Conservation (phyloP, 2,888 invertebrate species). For the Onthophagus sagittarius region DNA sequence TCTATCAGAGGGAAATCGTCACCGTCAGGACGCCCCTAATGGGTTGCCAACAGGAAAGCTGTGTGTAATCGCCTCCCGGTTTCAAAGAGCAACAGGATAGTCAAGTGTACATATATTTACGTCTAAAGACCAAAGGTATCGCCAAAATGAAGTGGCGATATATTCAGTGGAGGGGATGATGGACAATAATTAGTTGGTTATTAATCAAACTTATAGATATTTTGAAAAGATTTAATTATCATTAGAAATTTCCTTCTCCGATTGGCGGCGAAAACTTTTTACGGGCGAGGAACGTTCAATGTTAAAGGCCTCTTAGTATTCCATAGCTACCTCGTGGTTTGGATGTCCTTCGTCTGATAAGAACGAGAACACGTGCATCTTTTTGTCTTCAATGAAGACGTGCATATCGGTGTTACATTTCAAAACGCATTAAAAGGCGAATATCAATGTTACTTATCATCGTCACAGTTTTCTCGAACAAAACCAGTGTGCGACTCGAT, state of each 20-base stretch:
- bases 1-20: conserved; percentile 61
- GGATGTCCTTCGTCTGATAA: background rate
- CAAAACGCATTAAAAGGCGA: background rate
- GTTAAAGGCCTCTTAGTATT: background rate
- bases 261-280: background rate
- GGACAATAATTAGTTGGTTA: background rate
- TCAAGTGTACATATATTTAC: conserved; percentile 5
- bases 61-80: conserved; percentile 53
- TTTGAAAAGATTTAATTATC: background rate
- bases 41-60: conserved; percentile 65
- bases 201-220: background rate
- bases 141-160: background rate
- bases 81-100: background rate
- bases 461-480: background rate
- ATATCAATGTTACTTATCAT: background rate
- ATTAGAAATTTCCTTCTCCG: background rate
- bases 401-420: background rate
- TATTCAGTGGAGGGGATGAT: background rate
- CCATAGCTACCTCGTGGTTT: background rate
- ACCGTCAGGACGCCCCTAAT: conserved; percentile 69
- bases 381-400: background rate
- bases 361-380: background rate
- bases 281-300: background rate
- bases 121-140: background rate
- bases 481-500: background rate